These are phyloP conservation scores for Oreochromis grahami DNA, from an alignment of 2,797 vertebrate genomes.

Conservation along the genomic window DNA sequence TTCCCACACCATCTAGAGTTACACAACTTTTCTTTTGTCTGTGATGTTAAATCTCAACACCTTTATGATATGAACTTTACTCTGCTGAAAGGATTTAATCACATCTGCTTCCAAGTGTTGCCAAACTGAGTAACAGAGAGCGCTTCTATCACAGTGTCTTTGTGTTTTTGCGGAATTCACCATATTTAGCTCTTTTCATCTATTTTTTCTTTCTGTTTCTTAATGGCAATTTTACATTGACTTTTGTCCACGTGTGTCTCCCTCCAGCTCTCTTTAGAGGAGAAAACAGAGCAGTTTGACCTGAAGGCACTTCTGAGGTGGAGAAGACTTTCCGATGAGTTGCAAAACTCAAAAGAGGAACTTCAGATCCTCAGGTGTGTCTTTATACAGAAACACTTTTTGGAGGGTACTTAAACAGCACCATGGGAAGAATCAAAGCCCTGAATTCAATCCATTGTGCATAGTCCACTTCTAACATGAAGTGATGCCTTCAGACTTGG, in stretches of 20 bases:
- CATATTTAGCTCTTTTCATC: neutral
- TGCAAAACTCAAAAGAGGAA: conserved; percentile 85
- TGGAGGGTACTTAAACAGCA: neutral
- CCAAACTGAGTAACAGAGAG: neutral
- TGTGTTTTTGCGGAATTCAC: neutral
- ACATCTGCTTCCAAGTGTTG: neutral
- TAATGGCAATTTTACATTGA: neutral
- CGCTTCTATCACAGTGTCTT: neutral
- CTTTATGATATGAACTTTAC: conserved; percentile 9
- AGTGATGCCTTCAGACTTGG: neutral
- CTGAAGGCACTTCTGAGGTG: conserved; percentile 88
- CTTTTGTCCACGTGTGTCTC: neutral
- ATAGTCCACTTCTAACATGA: neutral
- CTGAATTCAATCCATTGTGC: neutral
- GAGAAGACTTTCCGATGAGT: conserved; percentile 86
- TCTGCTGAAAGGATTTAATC: neutral
- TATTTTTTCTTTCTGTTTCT: neutral
- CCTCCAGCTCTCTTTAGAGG: conserved; percentile 74
- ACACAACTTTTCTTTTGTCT: conserved; percentile 35
- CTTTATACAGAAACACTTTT: neutral
- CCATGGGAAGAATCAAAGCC: neutral
- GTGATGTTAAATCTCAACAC: neutral
- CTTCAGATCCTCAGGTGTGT: conserved; percentile 91
- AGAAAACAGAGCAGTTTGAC: conserved; percentile 78
- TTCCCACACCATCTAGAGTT: conserved; percentile 36